Base-by-base conservation (phyloP, 1,140 invertebrate species). In the Caenorhabditis tropicalis region DNA sequence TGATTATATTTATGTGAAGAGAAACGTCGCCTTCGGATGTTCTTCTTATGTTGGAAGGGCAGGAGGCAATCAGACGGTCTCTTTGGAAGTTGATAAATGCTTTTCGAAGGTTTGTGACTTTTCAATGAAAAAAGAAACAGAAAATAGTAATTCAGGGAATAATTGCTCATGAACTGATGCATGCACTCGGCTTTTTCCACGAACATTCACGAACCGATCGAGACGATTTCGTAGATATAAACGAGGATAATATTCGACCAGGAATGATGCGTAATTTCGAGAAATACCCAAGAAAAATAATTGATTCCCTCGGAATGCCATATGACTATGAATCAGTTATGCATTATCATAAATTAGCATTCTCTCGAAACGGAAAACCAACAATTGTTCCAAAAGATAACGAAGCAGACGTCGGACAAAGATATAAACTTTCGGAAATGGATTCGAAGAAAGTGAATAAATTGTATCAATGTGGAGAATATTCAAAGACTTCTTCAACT, bases 1-100 rank as follows among this genome's bases (percentile, higher is more conserved):
- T 49, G 90, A 91, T 85, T 91, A 89, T 88, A 90, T 91, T 82
- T 91, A 91, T 81, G 87, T 91, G 51, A 91, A 91, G 83, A 85
- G 90, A 79, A 91, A 91, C 58, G 83, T 86, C 29, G 90, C 86
- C 9, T 91, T 88, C 48, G 90, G 90, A 27, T 91, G 90, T 84
- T 91, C 90, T 65, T 91, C 90, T 12, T 91, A 91, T 82, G 90
- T 91, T 33, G 90, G 90, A 49, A 83, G 90, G 83, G 90, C 90
- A 39, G 90, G 90, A 15, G 90, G 90, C 9, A 91, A 91, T 81
- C 90, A 91, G 65, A 91, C 90, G 7, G 88, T 91, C 16, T 91
- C 91, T 1, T 81, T 91, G 79, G 90, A 91, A 81, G 85, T 91
- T 12, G 90, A 86, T 27, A 91, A 91, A 65, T 91, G 90, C 70